phyloP scores from a whole-genome alignment of 2,113 vertebrate genomes.

The Cathartes aura region DNA sequence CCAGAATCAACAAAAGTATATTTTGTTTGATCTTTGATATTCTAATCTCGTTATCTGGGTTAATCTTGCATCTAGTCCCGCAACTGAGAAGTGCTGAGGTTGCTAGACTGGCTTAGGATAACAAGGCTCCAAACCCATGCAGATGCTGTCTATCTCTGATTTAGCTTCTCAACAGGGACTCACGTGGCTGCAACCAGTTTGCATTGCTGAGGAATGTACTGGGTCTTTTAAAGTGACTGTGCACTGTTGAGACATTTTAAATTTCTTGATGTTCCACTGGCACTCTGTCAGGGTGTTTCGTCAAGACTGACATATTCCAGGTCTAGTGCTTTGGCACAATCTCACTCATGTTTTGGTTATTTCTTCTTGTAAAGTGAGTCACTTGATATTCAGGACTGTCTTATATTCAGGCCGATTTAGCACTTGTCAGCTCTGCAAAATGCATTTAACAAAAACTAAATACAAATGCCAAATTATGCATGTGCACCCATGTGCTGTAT shows the following conservation, averaged over 20 bases:
- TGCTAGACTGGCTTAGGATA: background rate
- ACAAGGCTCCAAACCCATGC: background rate
- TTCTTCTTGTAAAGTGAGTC: background rate
- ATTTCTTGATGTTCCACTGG: background rate
- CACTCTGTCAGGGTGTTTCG: background rate
- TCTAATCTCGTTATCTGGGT: background rate
- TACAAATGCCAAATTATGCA: background rate
- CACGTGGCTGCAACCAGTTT: background rate
- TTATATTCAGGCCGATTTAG: background rate
- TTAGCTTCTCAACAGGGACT: background rate
- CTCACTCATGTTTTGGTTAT: background rate
- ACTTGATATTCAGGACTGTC: background rate
- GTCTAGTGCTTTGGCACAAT: background rate
- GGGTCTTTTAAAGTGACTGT: background rate
- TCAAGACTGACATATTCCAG: background rate
- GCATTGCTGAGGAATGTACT: background rate
- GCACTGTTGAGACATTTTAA: background rate
- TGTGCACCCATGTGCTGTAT: background rate
- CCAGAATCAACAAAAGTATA: background rate
- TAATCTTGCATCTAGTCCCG: background rate
- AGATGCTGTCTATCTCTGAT: background rate
- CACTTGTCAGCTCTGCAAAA: background rate
- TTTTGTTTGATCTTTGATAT: background rate
- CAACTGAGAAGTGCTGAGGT: background rate
- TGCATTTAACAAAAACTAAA: background rate